Percentiles rank a stretch among this genome's conserved stretches.
Conservation (phyloP, 1,140 invertebrate species). For the Teleogryllus occipitalis region DNA sequence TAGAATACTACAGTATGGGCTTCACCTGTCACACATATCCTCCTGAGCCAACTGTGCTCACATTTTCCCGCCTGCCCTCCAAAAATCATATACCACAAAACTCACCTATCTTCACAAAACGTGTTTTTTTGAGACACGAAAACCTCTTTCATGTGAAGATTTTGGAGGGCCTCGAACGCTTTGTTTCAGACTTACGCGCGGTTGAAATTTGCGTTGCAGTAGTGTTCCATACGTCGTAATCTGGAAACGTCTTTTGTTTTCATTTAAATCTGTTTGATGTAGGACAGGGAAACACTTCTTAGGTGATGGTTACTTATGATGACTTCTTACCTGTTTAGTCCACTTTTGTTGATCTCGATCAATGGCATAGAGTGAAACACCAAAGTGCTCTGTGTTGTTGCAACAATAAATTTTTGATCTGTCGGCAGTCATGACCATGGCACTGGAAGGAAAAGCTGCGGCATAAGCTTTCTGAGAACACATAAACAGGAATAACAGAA, state of each 20-base stretch:
- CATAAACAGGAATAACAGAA: no score
- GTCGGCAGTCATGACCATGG: conserved; percentile 51
- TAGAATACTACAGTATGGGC: no score
- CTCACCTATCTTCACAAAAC: no score
- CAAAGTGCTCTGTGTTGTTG: conserved; percentile 44
- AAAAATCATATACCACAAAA: no score
- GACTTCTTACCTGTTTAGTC: conserved; percentile 39
- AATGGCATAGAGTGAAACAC: conserved; percentile 45
- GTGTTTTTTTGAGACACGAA: background rate
- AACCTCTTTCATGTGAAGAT: background rate
- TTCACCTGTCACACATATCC: no score
- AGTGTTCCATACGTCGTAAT: background rate
- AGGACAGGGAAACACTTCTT: background rate
- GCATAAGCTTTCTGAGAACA: no score
- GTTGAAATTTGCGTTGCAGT: background rate
- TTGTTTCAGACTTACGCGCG: no score
- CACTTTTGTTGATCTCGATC: conserved; percentile 47
- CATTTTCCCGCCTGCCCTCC: no score
- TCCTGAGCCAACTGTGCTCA: no score
- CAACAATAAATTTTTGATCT: conserved; percentile 52
- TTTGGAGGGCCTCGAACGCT: no score
- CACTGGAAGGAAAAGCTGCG: conserved; percentile 38
- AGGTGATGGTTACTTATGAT: background rate
- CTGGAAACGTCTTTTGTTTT: background rate
- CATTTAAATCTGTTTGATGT: background rate